A percentile compares a stretch with the other conserved stretches of the same genome.
Evolutionary conservation across 1,140 invertebrate species (phyloP).

Genomic region (Nomia melanderi): DNA sequence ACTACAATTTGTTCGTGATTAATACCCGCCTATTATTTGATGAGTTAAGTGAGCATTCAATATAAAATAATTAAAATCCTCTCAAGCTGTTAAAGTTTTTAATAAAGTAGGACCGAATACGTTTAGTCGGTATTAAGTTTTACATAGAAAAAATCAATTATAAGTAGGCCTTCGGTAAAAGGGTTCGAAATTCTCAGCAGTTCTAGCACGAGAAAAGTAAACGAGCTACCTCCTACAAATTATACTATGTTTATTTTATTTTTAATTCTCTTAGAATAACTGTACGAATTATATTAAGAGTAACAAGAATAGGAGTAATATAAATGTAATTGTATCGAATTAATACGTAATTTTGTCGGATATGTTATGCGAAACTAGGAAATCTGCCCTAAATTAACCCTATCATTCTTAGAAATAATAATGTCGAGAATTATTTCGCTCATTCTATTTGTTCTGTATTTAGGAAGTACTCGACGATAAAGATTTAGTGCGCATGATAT

Average conservation of each 20-base stretch:
- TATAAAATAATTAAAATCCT: slow-evolving; percentile 18
- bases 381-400: slow-evolving; percentile 38
- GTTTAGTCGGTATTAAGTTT: background rate
- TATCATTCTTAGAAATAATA: slow-evolving; percentile 26
- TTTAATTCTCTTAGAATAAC: slow-evolving; percentile 3
- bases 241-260: background rate
- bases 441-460: background rate
- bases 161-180: slow-evolving; percentile 30
- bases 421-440: slow-evolving; percentile 19
- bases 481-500: slow-evolving; percentile 25
- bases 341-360: slow-evolving; percentile 15
- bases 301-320: slow-evolving; percentile 12
- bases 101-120: background rate
- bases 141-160: background rate
- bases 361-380: slow-evolving; percentile 24
- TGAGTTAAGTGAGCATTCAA: background rate
- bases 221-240: slow-evolving; percentile 1
- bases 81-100: slow-evolving; percentile 4
- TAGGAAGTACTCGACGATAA: slow-evolving; percentile 12
- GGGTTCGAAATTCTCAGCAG: background rate
- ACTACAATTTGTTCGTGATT: slow-evolving; percentile 50
- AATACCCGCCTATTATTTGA: slow-evolving; percentile 16
- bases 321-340: slow-evolving; percentile 16
- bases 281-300: slow-evolving; percentile 18
- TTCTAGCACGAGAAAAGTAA: slow-evolving; percentile 16